Base-by-base conservation (phyloP, 2,797 vertebrate species). In the Acanthiza pusilla region DNA sequence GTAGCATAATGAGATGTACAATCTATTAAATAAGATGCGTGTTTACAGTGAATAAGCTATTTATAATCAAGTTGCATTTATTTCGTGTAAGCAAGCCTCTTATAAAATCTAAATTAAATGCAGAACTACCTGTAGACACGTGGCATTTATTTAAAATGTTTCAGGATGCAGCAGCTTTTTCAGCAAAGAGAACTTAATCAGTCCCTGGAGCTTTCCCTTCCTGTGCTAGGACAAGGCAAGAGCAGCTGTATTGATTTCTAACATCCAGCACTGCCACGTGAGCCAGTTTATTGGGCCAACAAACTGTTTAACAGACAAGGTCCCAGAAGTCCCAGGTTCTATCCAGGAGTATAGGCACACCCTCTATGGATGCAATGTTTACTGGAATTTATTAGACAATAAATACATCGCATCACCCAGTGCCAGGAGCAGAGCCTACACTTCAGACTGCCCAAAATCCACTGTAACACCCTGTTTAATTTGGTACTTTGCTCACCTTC, bases 191-290 rank as follows among this genome's bases (percentile, higher is more conserved):
- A 91, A 93, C 90, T 89, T 88, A 94, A 96, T 96, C 89, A 78
- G 92, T 85, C 94, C 84, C 92, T 53, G 38, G 86, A 90, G 94
- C 50, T 95, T 94, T 94, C 62, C 70, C 67, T 87, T 85, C 77
- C 67, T 45, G 81, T 58, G 54, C 88, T 61, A 90, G 58, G 81
- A 50, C 67, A 70, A 95, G 85, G 76, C 47, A 84, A 86, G 86
- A 40, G 60, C 79, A 82, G 79, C 74, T 89, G 40, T 91, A 97
- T 96, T 91, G 96, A 96, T 97, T 96, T 95, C 81, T 66, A 68
- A 53, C 89, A 80, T 13, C 54, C 90, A 88, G 70, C 75, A 42
- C 65, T 77, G 61, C 79, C 93, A 94, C 20, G 12, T 85, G 93
- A 96, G 78, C n/a, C 60, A 18, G 54, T 80, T 85, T 85, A 91